phyloP scores from a whole-genome alignment of 2,113 vertebrate genomes.

The Columba janthina region DNA sequence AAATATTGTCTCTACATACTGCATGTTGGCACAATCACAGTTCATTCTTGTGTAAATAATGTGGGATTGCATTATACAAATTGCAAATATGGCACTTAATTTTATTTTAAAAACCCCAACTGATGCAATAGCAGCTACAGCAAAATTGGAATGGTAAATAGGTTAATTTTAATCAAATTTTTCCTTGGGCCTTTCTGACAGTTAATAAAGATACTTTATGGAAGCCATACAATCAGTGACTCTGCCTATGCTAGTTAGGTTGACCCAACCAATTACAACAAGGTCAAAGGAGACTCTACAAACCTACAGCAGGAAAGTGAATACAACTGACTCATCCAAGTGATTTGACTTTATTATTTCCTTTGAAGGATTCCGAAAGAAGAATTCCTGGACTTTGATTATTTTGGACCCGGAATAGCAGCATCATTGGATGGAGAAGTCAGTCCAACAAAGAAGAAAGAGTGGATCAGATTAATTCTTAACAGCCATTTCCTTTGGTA shows the following conservation, averaged over 20 bases:
- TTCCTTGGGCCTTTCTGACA: neutral
- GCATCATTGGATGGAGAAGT: neutral
- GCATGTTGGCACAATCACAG: slow-evolving; percentile 38
- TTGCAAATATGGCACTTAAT: slow-evolving; percentile 16
- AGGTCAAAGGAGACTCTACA: neutral
- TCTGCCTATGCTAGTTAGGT: neutral
- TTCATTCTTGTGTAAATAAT: slow-evolving; percentile 40
- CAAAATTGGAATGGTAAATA: neutral
- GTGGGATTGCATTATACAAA: slow-evolving; percentile 14
- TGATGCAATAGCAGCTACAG: neutral
- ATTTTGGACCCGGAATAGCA: neutral
- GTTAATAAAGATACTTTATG: neutral
- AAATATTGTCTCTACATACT: neutral
- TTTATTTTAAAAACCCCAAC: slow-evolving; percentile 24
- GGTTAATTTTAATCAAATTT: neutral
- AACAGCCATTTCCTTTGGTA: neutral
- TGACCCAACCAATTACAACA: neutral
- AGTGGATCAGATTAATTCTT: neutral
- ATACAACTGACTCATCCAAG: neutral
- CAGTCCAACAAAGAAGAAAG: neutral
- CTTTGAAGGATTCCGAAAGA: neutral
- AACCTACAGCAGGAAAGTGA: neutral
- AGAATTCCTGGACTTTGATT: neutral
- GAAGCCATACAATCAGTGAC: neutral
- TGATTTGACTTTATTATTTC: neutral